Evolutionary conservation across 1,140 invertebrate genomes (phyloP), one percentile per base, ranked within the genome.

Genomic region (Macrosteles quadrilineatus): DNA sequence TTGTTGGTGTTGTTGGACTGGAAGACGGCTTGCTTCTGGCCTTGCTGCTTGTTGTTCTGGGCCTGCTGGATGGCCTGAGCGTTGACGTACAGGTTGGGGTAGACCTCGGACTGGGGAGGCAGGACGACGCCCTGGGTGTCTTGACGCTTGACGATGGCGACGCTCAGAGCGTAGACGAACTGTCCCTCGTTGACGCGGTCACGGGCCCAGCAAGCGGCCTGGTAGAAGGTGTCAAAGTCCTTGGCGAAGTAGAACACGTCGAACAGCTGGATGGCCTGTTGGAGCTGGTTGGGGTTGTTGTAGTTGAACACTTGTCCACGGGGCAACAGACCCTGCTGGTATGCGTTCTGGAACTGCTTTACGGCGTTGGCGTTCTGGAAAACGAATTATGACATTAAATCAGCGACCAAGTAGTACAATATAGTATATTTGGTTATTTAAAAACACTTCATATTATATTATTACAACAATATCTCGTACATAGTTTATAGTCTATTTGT

Each of bases 201-300:
- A 12, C 88, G 84, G 31, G 87, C 86, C 85, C 87, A 90, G 70
- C 82, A 82, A 11, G 87, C 86, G 4, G 83, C 85, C 63, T 86
- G 74, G 70, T 75, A 72, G 71, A 81, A 79, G 19, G 76, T 76
- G 9, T 78, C 74, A 70, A 73, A 78, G 68, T 78, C 75, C 76
- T 90, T 89, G 66, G 89, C 88, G 73, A 85, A 85, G 79, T 86
- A 89, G 74, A 92, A 85, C 68, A 90, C 75, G 67, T 90, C 85
- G 83, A 90, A 91, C 59, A 91, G 77, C 9, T 82, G 82, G 2
- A 84, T 78, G 30, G 86, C 85, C 79, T 91, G 87, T 47, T 85
- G 79, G 19, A 84, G 74, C 62, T 90, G 87, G 12, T 85, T 81
- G 31, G 84, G 81, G 63, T 89, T 78, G 73, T 85, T 80, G 17